Evolutionary conservation across 2,797 vertebrate species (phyloP), one percentile per base, ranked within the genome.

Genomic region (Lerista edwardsae): DNA sequence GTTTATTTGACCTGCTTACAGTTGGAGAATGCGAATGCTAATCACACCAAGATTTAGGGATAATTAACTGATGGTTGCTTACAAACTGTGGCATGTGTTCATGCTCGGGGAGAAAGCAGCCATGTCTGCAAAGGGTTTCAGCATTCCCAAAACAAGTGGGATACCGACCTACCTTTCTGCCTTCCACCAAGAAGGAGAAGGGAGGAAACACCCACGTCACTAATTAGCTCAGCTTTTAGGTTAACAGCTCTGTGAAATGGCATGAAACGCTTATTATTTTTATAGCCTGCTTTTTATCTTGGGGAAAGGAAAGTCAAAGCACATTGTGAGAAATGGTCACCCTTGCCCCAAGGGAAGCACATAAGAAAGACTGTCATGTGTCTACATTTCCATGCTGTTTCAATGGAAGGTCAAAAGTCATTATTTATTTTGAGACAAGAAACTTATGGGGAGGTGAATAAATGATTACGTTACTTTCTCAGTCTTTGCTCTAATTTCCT

Each of bases 401-500:
- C 79, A 90, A 79, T 69, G 36, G 80, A 91, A 91, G 86, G 86
- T 88, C 81, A 91, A 82, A 86, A 27, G 67, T 61, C 71, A 1
- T 75, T 89, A 84, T 88, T 91, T 91, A 81, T 87, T 91, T 88
- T 90, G 84, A 89, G 77, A 89, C 17, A 77, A 84, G 76, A 84
- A 90, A 61, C n/a, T 80, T 90, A 81, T 2, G 57, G 68, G 74
- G 85, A 86, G 87, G 81, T 71, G 79, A 90, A 90, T 79, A 90
- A 88, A 88, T 76, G 2, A 86, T 88, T 90, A 41, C 80, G 76
- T 89, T 90, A 36, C 71, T 91, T 91, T 92, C 81, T 79, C 23
- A 87, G n/a, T 88, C 44, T 62, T 88, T 80, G 39, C 31, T 90
- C 51, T 85, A 85, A 86, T 95, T 93, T 93, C 88, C 89, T 90